These are phyloP conservation scores for Etheostoma nigrum DNA, from an alignment of 2,797 vertebrate genomes.

Conservation along the genomic window DNA sequence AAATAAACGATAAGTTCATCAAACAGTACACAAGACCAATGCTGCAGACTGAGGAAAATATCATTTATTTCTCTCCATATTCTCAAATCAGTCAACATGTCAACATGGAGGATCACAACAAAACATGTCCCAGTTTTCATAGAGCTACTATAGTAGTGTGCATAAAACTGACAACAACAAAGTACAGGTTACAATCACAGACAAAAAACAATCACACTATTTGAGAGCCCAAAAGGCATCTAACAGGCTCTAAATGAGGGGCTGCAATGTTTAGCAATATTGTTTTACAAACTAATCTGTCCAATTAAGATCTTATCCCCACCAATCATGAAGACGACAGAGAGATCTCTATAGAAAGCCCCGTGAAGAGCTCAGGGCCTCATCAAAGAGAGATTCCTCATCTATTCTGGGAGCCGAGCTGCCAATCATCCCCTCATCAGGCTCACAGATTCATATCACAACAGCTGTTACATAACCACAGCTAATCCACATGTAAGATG, in stretches of 20 bases:
- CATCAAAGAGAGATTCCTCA: constrained; percentile 75
- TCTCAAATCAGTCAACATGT: too few relatives aligned
- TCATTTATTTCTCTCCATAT: too few relatives aligned
- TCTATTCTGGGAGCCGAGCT: constrained; percentile 79
- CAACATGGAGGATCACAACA: too few relatives aligned
- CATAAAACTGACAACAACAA: too few relatives aligned
- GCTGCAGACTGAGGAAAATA: too few relatives aligned
- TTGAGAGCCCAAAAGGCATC: constrained; percentile 42
- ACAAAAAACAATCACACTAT: constrained; percentile 28
- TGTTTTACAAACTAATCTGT: constrained; percentile 66
- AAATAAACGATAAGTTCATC: too few relatives aligned
- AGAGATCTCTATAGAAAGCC: constrained; percentile 60
- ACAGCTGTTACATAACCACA: constrained; percentile 82
- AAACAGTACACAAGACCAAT: too few relatives aligned
- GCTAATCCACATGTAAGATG: constrained; percentile 67
- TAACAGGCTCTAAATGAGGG: constrained; percentile 58
- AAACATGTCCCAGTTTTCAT: too few relatives aligned
- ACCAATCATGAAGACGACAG: constrained; percentile 51
- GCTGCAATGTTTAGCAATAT: constrained; percentile 59
- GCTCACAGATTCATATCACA: constrained; percentile 69
- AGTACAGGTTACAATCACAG: too few relatives aligned
- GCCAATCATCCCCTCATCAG: constrained; percentile 79
- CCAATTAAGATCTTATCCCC: constrained; percentile 72
- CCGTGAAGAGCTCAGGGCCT: constrained; percentile 55
- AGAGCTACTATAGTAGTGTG: too few relatives aligned